phyloP scores from a whole-genome alignment of 2,888 invertebrate genomes.

The Hyppa rectilinea region DNA sequence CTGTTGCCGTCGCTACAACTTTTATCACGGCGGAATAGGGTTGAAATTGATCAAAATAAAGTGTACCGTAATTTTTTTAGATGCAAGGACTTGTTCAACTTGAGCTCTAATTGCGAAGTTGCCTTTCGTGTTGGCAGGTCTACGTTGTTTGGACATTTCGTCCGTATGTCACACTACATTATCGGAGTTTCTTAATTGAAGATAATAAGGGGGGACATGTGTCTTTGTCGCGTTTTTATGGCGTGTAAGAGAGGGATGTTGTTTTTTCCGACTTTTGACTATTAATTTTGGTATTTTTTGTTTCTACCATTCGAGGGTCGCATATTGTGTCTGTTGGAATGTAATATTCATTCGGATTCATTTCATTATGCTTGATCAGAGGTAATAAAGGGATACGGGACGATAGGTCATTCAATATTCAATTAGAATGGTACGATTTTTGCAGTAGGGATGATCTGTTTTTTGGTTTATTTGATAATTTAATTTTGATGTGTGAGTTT shows the following conservation, averaged over 20 bases:
- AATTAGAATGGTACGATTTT: slow-evolving; percentile 10
- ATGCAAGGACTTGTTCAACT: slow-evolving; percentile 71
- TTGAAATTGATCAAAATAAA: slow-evolving; percentile 64
- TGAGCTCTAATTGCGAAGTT: slow-evolving; percentile 68
- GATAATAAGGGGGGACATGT: slow-evolving; percentile 90
- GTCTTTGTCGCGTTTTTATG: slow-evolving; percentile 90
- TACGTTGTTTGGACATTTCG: slow-evolving; percentile 71
- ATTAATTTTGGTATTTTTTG: slow-evolving; percentile 61
- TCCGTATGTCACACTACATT: slow-evolving; percentile 88
- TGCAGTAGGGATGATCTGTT: background rate
- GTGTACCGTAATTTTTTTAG: slow-evolving; percentile 69
- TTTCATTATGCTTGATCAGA: slow-evolving; percentile 33
- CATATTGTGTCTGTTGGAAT: slow-evolving; percentile 30
- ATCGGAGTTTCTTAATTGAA: slow-evolving; percentile 90
- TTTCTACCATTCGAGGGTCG: slow-evolving; percentile 34
- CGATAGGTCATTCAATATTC: slow-evolving; percentile 25
- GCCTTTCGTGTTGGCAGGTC: slow-evolving; percentile 65
- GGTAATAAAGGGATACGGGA: slow-evolving; percentile 10
- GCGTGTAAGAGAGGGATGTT: slow-evolving; percentile 85
- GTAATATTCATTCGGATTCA: slow-evolving; percentile 30
- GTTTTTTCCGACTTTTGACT: slow-evolving; percentile 81
- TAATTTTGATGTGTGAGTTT: background rate
- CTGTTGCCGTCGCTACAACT: slow-evolving; percentile 30
- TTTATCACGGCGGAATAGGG: slow-evolving; percentile 66
- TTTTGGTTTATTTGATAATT: slow-evolving; percentile 10